phyloP scores from a whole-genome alignment of 2,797 vertebrate genomes.

The Rhinophrynus dorsalis region DNA sequence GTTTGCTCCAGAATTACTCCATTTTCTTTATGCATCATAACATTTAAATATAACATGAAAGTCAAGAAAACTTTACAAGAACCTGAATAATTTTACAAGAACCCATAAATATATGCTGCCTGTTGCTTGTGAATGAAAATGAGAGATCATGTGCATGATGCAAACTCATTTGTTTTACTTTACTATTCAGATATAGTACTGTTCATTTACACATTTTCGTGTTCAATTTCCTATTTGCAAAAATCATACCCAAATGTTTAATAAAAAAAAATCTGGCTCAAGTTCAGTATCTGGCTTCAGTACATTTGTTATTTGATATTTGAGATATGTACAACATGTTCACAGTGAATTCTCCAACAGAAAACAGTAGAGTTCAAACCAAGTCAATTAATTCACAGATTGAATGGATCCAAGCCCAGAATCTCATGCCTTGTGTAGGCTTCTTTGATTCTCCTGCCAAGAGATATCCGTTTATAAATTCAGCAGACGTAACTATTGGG shows the following conservation, averaged over 20 bases:
- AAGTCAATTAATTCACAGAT: constrained; percentile 83
- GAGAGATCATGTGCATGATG: background rate
- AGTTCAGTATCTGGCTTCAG: constrained; percentile 76
- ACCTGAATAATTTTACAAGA: too few relatives aligned
- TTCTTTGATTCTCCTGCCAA: constrained; percentile 77
- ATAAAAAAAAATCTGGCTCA: constrained; percentile 72
- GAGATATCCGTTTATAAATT: constrained; percentile 79
- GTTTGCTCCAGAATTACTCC: too few relatives aligned
- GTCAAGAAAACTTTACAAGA: too few relatives aligned
- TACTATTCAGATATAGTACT: constrained; percentile 13
- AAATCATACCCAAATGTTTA: constrained; percentile 73
- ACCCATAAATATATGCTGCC: too few relatives aligned
- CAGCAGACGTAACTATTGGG: constrained; percentile 70
- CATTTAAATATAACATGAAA: too few relatives aligned
- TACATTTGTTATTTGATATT: constrained; percentile 81
- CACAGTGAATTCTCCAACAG: constrained; percentile 84
- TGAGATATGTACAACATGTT: constrained; percentile 83
- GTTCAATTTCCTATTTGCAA: constrained; percentile 71
- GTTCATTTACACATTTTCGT: constrained; percentile 30
- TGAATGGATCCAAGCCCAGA: constrained; percentile 81
- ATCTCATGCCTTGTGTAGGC: constrained; percentile 72
- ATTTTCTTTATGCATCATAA: too few relatives aligned
- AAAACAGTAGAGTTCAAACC: constrained; percentile 83
- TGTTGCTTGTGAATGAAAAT: too few relatives aligned
- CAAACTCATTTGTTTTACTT: background rate